Percentiles rank a stretch among this genome's conserved stretches.
Conservation (phyloP, 2,113 vertebrate species). For the Epinephelus cyanopodus region DNA sequence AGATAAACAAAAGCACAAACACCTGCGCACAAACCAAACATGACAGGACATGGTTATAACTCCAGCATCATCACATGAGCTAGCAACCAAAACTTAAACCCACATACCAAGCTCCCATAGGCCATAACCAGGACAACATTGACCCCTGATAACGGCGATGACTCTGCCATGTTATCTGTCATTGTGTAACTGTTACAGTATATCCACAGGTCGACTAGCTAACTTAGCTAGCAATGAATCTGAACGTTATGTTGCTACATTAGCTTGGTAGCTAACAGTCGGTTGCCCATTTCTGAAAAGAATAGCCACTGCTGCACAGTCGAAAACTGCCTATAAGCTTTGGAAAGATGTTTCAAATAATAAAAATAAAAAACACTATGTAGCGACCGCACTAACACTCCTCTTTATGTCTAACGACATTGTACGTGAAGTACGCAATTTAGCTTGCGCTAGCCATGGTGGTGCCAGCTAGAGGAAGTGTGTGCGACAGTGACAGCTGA, state of each 20-base stretch:
- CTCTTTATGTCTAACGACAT: not conserved
- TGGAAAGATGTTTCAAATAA: not conserved
- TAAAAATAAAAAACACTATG: not conserved
- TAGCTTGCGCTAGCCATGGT: not conserved
- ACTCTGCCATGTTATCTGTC: constrained; percentile 72
- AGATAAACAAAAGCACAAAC: constrained; percentile 97
- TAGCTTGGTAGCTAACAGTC: constrained; percentile 32
- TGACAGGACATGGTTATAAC: not conserved
- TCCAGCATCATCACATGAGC: not conserved
- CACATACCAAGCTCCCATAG: constrained; percentile 95
- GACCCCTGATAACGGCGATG: constrained; percentile 88
- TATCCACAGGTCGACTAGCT: not conserved
- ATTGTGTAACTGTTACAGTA: not conserved
- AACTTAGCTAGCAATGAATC: not conserved
- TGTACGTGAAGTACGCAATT: constrained; percentile 23
- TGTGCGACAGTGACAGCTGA: not conserved
- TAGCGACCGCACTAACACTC: accelerated
- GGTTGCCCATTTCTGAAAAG: not conserved
- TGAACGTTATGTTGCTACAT: not conserved
- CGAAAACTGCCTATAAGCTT: not conserved
- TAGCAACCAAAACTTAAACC: not conserved
- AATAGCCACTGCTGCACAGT: not conserved
- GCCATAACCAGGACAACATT: constrained; percentile 97
- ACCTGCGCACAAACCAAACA: constrained; percentile 83
- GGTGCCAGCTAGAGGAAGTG: not conserved